A percentile compares a stretch with the other conserved stretches of the same genome.
Evolutionary conservation across 2,113 vertebrate genomes (phyloP).

Genomic region (Podiceps cristatus): DNA sequence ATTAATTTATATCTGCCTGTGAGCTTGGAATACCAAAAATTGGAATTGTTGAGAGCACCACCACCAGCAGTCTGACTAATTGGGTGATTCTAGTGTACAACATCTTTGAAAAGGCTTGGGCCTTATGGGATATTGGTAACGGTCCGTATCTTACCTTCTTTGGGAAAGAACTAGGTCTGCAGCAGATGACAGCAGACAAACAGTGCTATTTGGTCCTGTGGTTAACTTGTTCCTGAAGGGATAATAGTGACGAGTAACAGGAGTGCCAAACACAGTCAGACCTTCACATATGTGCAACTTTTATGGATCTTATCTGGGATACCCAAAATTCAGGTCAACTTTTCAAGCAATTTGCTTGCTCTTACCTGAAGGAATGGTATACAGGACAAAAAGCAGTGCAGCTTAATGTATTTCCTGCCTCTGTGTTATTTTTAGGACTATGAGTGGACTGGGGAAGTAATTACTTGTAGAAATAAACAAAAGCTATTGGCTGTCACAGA

Average conservation of each 20-base stretch:
- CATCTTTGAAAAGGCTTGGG: background rate
- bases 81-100: background rate
- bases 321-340: background rate
- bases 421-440: background rate
- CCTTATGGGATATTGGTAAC: background rate
- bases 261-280: background rate
- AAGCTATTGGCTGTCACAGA: background rate
- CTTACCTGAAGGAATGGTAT: background rate
- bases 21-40: background rate
- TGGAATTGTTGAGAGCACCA: background rate
- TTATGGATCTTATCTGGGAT: background rate
- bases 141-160: background rate
- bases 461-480: background rate
- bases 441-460: background rate
- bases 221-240: background rate
- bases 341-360: background rate
- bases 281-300: background rate
- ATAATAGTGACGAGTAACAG: background rate
- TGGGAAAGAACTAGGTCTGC: background rate
- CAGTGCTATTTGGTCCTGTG: background rate
- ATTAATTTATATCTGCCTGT: background rate
- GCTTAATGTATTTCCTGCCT: background rate
- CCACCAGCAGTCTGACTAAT: background rate
- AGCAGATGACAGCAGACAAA: background rate
- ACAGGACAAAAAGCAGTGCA: background rate